Evolutionary conservation across 2,797 vertebrate species (phyloP).

Genomic region (Onychomys arenicola): DNA sequence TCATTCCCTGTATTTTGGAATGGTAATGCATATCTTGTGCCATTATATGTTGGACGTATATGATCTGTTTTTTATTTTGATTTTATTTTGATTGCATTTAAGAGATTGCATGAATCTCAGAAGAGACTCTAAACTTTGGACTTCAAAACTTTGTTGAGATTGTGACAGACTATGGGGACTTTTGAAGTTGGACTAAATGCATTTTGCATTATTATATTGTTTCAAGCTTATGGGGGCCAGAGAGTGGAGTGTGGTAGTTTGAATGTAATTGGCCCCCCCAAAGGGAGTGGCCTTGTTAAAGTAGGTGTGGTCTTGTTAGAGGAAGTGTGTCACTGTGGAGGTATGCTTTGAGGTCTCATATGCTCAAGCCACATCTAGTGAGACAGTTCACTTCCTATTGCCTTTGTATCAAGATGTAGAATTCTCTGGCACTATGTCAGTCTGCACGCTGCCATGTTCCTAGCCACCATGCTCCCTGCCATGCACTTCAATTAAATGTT

Average conservation of each 20-base stretch:
- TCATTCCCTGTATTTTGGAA: background rate
- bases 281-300: background rate
- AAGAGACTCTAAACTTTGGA: background rate
- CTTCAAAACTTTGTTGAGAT: background rate
- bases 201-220: background rate
- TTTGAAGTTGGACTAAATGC: background rate
- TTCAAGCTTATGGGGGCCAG: background rate
- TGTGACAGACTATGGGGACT: background rate
- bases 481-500: background rate
- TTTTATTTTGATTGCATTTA: background rate
- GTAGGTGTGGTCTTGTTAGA: background rate
- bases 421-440: background rate
- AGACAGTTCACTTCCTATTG: background rate
- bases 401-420: background rate
- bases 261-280: background rate
- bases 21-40: background rate
- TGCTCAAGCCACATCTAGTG: background rate
- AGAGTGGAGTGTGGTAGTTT: background rate
- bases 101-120: background rate
- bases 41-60: background rate
- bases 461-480: background rate
- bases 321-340: background rate
- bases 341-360: background rate
- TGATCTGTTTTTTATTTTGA: background rate
- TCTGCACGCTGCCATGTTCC: background rate